Percentiles rank a stretch among this genome's conserved stretches.
Conservation (phyloP, 2,888 invertebrate genomes). For the Metalampra italica region DNA sequence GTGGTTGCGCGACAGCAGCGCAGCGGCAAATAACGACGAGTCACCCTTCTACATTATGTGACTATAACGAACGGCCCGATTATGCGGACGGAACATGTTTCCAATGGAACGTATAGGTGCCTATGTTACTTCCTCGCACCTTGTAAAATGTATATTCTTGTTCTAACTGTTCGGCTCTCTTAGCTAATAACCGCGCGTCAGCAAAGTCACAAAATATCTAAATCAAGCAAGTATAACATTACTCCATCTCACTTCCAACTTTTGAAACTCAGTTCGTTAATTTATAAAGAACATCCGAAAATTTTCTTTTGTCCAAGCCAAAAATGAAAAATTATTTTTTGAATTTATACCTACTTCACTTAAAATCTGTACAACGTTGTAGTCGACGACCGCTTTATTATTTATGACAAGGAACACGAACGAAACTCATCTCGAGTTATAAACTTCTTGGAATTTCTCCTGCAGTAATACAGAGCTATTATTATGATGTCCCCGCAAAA, state of each 20-base stretch:
- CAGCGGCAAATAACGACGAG: conserved; percentile 32
- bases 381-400: conserved; percentile 78
- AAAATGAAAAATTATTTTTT: conserved; percentile 70
- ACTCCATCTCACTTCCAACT: background rate
- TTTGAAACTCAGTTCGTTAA: conserved; percentile 40
- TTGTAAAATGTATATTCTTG: too few species aligned
- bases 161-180: background rate
- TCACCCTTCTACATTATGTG: conserved; percentile 42
- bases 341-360: conserved; percentile 73
- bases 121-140: too few species aligned
- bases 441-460: conserved; percentile 79
- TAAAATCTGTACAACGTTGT: conserved; percentile 75
- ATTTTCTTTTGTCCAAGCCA: conserved; percentile 53
- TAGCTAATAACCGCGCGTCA: background rate
- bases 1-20: conserved; percentile 25
- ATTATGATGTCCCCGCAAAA: conserved; percentile 78
- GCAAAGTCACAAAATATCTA: background rate
- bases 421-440: conserved; percentile 79
- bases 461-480: conserved; percentile 79
- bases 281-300: conserved; percentile 52
- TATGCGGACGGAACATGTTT: conserved; percentile 30
- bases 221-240: background rate
- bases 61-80: conserved; percentile 33
- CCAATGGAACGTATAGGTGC: conserved; percentile 18
- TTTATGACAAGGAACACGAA: conserved; percentile 79